A percentile compares a stretch with the other conserved stretches of the same genome.
Conservation (phyloP, 2,888 invertebrate species). For the Oithona nana region DNA sequence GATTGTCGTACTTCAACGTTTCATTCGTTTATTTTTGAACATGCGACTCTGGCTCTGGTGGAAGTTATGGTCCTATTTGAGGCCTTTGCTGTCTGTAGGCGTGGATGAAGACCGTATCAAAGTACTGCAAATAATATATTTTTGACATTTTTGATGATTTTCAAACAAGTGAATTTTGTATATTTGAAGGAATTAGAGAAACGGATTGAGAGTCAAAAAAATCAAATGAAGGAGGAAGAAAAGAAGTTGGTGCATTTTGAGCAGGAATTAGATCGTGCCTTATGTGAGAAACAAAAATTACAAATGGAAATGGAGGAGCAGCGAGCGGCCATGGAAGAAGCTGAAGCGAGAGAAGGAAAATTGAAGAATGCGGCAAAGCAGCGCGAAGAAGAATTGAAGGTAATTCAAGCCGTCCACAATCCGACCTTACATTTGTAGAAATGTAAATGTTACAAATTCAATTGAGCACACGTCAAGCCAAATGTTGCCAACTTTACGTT, state of each 20-base stretch:
- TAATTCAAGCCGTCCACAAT: too few relatives aligned
- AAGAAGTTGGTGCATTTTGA: neutral
- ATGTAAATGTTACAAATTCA: too few relatives aligned
- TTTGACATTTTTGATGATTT: too few relatives aligned
- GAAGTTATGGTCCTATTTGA: constrained; percentile 14
- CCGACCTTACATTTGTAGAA: too few relatives aligned
- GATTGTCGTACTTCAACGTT: constrained; percentile 18
- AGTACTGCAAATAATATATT: too few relatives aligned
- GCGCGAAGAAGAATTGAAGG: neutral
- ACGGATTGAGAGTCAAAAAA: constrained; percentile 25
- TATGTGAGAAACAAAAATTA: neutral
- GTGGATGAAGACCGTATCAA: constrained; percentile 18
- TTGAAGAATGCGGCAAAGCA: neutral
- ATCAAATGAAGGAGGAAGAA: constrained; percentile 6
- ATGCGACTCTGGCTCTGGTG: constrained; percentile 19
- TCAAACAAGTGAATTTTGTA: too few relatives aligned
- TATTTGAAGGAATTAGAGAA: constrained; percentile 31
- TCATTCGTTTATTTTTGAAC: constrained; percentile 17
- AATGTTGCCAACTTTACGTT: too few relatives aligned
- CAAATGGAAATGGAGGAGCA: neutral
- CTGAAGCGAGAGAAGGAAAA: neutral
- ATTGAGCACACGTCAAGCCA: too few relatives aligned
- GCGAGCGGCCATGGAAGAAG: neutral
- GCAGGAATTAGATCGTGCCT: neutral
- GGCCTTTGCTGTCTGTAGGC: constrained; percentile 18